Evolutionary conservation across 2,113 vertebrate genomes (phyloP).

Genomic region (Chlorodrepanis virens): DNA sequence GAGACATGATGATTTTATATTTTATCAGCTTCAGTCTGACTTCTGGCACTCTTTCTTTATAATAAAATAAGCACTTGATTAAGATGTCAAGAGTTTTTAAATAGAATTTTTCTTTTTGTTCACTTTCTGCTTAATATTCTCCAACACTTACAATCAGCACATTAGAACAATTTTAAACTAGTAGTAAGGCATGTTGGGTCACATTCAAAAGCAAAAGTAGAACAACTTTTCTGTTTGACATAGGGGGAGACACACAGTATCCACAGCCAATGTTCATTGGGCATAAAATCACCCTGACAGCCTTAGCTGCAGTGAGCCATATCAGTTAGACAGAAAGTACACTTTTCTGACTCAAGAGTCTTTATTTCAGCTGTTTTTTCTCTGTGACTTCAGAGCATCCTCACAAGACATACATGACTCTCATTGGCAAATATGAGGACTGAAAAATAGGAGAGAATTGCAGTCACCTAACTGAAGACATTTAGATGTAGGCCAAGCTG

Average conservation of each 20-base stretch:
- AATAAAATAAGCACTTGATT: background rate
- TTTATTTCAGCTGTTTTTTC: background rate
- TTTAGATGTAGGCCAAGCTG: background rate
- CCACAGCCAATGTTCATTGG: background rate
- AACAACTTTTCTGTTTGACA: background rate
- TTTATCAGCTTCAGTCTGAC: background rate
- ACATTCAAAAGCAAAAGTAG: background rate
- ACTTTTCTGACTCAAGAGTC: background rate
- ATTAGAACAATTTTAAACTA: background rate
- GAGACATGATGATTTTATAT: background rate
- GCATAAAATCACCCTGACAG: background rate
- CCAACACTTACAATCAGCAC: background rate
- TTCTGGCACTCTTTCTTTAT: background rate
- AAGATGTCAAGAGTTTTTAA: background rate
- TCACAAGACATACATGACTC: fast-evolving
- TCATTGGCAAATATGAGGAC: background rate
- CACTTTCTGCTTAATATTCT: background rate
- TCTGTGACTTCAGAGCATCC: background rate
- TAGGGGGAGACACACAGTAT: background rate
- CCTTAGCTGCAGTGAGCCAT: background rate
- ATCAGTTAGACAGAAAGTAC: background rate
- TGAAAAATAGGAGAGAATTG: background rate
- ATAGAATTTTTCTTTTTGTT: background rate
- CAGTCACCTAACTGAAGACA: background rate
- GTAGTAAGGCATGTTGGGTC: background rate